phyloP scores from a whole-genome alignment of 2,888 invertebrate species.

The Drosophila mercatorum region DNA sequence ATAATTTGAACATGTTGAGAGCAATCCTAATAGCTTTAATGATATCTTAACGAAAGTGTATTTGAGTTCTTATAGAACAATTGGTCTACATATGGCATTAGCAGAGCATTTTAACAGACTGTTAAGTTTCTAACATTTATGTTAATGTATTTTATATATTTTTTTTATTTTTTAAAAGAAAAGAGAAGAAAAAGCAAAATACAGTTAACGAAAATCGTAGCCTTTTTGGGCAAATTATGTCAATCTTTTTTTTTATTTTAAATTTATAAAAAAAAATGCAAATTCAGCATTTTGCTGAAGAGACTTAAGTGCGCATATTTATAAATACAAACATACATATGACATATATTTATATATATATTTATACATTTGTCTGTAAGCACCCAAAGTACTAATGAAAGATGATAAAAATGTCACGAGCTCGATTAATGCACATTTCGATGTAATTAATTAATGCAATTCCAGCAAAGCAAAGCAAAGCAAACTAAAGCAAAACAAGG shows the following conservation, averaged over 20 bases:
- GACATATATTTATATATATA: neutral
- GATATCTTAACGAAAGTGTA: too few relatives aligned
- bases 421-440: slow-evolving; percentile 66
- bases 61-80: too few relatives aligned
- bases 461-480: slow-evolving; percentile 49
- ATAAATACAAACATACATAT: neutral
- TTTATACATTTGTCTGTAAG: slow-evolving; percentile 1
- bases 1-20: too few relatives aligned
- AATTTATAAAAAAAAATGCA: slow-evolving; percentile 19
- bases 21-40: too few relatives aligned
- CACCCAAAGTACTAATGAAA: slow-evolving; percentile 49
- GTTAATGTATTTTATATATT: too few relatives aligned
- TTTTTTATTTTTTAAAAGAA: neutral
- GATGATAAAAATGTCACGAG: slow-evolving; percentile 73
- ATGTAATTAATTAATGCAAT: slow-evolving; percentile 74
- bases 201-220: neutral
- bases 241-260: neutral
- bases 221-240: neutral
- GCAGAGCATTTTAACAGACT: too few relatives aligned
- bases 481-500: slow-evolving; percentile 33
- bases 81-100: too few relatives aligned
- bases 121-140: too few relatives aligned
- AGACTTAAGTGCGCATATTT: slow-evolving; percentile 30
- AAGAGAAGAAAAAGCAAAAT: neutral
- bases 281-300: slow-evolving; percentile 31